Base-by-base conservation (phyloP, 2,113 vertebrate species). In the Petaurus breviceps region DNA sequence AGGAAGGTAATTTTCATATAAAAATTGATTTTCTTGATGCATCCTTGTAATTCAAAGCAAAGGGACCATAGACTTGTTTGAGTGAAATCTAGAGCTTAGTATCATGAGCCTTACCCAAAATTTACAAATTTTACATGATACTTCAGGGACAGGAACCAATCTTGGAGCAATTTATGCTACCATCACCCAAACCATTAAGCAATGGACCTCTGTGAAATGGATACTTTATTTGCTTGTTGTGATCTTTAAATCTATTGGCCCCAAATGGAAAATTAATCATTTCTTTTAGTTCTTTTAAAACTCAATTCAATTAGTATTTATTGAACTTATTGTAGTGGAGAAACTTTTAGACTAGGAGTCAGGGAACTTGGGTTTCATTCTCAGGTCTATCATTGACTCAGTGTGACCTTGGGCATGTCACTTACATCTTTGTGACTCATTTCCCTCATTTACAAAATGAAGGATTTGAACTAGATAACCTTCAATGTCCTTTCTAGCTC, bases 1-100 rank as follows among this genome's bases (percentile, higher is more conserved):
- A 92, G 1, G 14, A 94, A 97, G 96, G 93, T 93, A 96, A 97
- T 98, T 96, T 97, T 97, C 96, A 55, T 93, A 97, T 94, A 97
- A 97, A 97, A 96, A 96, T 97, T 53, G 94, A 97, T 97, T 97
- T 53, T 97, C 95, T 96, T 95, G 96, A 92, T 97, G 93, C 52
- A 94, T 97, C 91, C 94, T 89, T 53, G 47, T 97, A 96, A 96
- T 96, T 97, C 92, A 95, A 97, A 97, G 97, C 94, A 97, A 91
- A 95, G 91, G 93, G 61, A 96, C 90, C 37, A 94, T 92, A 61
- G 24, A 12, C 1, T 90, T 47, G 10, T 49, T 43, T 19, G 90
- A 92, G 51, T 84, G 26, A 96, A 93, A 6, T 93, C 96, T 93
- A 47, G 92, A 95, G 94, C 96, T 95, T 54, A 96, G 57, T 37